phyloP scores from a whole-genome alignment of 2,797 vertebrate species.

The Alectoris magna region DNA sequence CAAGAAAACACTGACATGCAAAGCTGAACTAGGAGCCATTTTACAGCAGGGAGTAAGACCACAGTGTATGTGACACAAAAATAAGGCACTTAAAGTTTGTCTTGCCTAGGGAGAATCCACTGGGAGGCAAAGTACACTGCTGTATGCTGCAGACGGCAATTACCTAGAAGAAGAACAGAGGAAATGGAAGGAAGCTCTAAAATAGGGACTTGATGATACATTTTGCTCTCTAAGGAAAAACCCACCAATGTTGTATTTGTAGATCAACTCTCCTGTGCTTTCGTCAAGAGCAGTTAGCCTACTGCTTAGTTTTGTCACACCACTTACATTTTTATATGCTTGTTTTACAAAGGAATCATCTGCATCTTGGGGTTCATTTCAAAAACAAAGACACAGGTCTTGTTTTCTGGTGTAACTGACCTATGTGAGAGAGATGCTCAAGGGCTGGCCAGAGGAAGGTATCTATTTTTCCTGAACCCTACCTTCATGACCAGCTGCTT shows the following conservation, averaged over 20 bases:
- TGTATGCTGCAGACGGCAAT: background rate
- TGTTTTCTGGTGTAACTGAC: background rate
- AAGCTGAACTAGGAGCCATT: background rate
- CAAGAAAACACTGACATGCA: background rate
- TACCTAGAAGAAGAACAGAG: background rate
- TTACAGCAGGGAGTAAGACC: background rate
- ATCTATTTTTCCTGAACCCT: background rate
- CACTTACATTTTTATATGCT: background rate
- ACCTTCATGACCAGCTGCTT: background rate
- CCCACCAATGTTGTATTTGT: background rate
- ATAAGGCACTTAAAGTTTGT: background rate
- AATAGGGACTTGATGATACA: accelerated
- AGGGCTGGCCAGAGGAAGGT: accelerated
- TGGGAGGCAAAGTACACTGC: constrained; percentile 11
- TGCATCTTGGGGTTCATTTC: background rate
- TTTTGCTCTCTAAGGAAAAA: background rate
- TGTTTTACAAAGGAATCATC: background rate
- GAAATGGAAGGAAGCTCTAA: background rate
- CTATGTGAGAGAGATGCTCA: background rate
- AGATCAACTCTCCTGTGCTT: background rate
- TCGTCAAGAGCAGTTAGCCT: background rate
- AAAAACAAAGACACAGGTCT: background rate
- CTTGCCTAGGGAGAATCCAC: constrained; percentile 17
- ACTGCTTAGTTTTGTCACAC: background rate
- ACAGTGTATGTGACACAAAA: background rate